A percentile compares a stretch with the other conserved stretches of the same genome.
Conservation (phyloP, 64 coral and sea anemone species). For the Platygyra sinensis region DNA sequence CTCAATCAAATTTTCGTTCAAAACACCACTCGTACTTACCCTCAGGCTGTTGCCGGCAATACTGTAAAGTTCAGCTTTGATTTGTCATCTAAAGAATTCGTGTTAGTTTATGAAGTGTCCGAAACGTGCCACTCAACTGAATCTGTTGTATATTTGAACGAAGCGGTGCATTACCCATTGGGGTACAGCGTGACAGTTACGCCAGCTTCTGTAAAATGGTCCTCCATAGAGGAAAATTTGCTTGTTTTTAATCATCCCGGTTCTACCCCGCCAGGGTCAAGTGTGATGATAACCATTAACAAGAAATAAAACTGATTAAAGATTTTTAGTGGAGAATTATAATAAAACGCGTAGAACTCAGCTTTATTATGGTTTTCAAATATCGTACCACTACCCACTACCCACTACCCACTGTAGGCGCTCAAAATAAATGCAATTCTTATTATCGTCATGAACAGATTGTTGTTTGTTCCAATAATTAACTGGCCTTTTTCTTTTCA, state of each 20-base stretch:
- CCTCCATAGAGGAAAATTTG: neutral
- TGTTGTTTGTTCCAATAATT: too few species aligned
- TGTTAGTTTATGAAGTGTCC: constrained; percentile 52
- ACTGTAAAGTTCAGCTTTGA: constrained; percentile 69
- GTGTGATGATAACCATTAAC: neutral
- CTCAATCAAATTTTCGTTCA: constrained; percentile 62
- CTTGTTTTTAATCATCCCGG: constrained; percentile 10
- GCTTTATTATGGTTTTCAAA: too few species aligned
- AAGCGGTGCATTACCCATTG: constrained; percentile 60
- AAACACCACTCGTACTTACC: constrained; percentile 64
- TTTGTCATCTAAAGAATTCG: constrained; percentile 65
- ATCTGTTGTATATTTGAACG: constrained; percentile 77
- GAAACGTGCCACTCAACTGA: constrained; percentile 60
- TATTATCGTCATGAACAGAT: too few species aligned
- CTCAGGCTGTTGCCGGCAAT: constrained; percentile 80
- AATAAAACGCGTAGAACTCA: too few species aligned
- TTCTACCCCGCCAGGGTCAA: neutral
- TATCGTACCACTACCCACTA: too few species aligned
- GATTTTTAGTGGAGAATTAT: too few species aligned
- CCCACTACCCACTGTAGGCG: too few species aligned
- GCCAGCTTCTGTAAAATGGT: constrained; percentile 54
- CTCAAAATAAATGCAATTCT: too few species aligned
- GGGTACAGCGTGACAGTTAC: constrained; percentile 52
- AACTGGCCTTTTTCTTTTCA: too few species aligned
- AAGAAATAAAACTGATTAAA: neutral